These are phyloP conservation scores for Rhinogobius similis DNA, from an alignment of 2,113 vertebrate species.

Conservation along the genomic window DNA sequence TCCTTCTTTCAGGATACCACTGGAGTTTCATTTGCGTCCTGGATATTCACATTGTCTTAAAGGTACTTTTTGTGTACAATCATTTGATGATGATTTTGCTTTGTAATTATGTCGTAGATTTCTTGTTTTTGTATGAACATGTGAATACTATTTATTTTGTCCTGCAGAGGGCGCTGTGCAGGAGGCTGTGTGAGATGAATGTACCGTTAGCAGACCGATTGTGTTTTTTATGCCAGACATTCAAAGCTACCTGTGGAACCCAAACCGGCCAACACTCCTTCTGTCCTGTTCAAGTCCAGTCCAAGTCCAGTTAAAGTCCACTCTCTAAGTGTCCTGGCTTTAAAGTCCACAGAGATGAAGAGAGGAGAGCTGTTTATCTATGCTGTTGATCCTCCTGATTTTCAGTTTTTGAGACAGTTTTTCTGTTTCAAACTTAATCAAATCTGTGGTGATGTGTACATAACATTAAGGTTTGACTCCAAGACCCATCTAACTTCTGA, in stretches of 20 bases:
- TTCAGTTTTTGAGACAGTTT: too few relatives aligned
- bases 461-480: background rate
- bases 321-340: too few relatives aligned
- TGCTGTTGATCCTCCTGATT: too few relatives aligned
- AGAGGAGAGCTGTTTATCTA: too few relatives aligned
- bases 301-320: too few relatives aligned
- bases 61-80: conserved; percentile 71
- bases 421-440: too few relatives aligned
- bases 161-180: conserved; percentile 68
- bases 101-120: conserved; percentile 66
- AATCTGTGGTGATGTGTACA: too few relatives aligned
- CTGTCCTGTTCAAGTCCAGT: background rate
- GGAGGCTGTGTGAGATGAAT: conserved; percentile 67
- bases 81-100: conserved; percentile 60
- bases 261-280: conserved; percentile 41
- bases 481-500: too few relatives aligned
- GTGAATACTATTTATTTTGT: conserved; percentile 73
- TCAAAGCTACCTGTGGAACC: conserved; percentile 50
- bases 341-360: too few relatives aligned
- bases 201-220: conserved; percentile 57
- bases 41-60: conserved; percentile 74
- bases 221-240: conserved; percentile 46
- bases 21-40: conserved; percentile 60
- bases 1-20: conserved; percentile 76
- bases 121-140: conserved; percentile 75